Evolutionary conservation across 2,888 invertebrate genomes (phyloP), one percentile per base, ranked within the genome.

Genomic region (Blastobasis adustella): DNA sequence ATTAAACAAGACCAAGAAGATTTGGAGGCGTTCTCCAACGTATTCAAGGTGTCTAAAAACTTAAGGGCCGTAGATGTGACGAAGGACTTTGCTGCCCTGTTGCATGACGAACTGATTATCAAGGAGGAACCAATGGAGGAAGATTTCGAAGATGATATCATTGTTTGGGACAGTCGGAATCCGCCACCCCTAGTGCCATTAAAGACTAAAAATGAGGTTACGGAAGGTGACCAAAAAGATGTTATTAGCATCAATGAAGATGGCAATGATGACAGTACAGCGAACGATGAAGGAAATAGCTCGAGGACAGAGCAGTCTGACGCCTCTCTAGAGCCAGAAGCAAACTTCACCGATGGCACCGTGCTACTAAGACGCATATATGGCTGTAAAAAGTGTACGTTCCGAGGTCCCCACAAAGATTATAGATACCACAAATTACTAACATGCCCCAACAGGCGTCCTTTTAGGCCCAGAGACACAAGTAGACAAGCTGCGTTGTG

Each of bases 311-410:
- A 23, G 23, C 23, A 23, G 23, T 23, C 23, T 3, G 23, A 23
- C 23, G 3, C 23, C 23, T 23, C 23, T 23, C 23, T 23, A 23
- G 23, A 23, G 3, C 23, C 23, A 23, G 23, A 23, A 23, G 23
- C 3, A 1, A 23, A 23, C 23, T 2, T 23, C 23, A 23, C 23
- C 23, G 23, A 23, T 23, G 23, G 23, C 1, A 23, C 23, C 3
- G 23, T 23, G 23, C 23, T 23, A 3, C 3, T 23, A 23, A 23
- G 23, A 23, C 23, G 23, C 23, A 0, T 59, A 0, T 70, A 69
- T 23, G 36, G 5, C 0, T 73, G 73, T n/a, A 42, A 0, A 0
- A 57, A 48, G 8, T 73, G 72, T 7, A 51, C 53, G 0, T 69
- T 46, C 7, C 10, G 41, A 4, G 62, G 51, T 0, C 4, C 0